These are phyloP conservation scores for Agrotis segetum DNA, from an alignment of 2,888 invertebrate genomes.

Conservation along the genomic window DNA sequence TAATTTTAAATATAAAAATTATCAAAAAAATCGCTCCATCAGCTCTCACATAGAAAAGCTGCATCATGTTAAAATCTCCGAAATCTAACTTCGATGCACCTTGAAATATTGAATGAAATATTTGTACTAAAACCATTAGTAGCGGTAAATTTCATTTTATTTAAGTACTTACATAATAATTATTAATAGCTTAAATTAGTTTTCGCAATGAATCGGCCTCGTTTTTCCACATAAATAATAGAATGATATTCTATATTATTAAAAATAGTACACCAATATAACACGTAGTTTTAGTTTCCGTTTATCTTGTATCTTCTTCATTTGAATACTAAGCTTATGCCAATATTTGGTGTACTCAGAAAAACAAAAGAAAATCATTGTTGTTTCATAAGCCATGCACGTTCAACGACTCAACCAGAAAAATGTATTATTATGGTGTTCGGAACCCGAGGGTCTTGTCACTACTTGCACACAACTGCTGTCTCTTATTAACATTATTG, in stretches of 20 bases:
- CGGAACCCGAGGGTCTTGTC: constrained; percentile 45
- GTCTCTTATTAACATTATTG: constrained; percentile 46
- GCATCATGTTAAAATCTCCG: too few relatives aligned
- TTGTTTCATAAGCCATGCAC: constrained; percentile 48
- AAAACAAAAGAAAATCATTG: constrained; percentile 49
- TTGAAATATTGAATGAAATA: too few relatives aligned
- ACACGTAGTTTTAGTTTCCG: neutral
- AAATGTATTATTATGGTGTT: constrained; percentile 51
- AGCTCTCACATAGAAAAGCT: too few relatives aligned
- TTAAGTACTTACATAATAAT: constrained; percentile 13
- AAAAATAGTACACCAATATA: neutral
- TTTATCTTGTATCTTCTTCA: constrained; percentile 3
- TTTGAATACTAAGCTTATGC: constrained; percentile 19
- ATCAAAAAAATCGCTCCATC: too few relatives aligned
- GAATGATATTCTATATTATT: neutral
- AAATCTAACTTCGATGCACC: too few relatives aligned
- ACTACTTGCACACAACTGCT: constrained; percentile 38
- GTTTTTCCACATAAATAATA: neutral
- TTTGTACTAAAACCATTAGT: constrained; percentile 18
- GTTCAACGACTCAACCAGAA: constrained; percentile 46
- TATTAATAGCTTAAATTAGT: neutral
- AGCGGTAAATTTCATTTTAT: constrained; percentile 3
- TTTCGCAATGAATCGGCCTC: neutral
- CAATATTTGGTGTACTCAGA: constrained; percentile 43
- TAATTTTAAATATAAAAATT: too few relatives aligned